Percentiles rank a stretch among this genome's conserved stretches.
phyloP scores from a whole-genome alignment of 2,888 invertebrate genomes.

The Pediacus dermestoides region DNA sequence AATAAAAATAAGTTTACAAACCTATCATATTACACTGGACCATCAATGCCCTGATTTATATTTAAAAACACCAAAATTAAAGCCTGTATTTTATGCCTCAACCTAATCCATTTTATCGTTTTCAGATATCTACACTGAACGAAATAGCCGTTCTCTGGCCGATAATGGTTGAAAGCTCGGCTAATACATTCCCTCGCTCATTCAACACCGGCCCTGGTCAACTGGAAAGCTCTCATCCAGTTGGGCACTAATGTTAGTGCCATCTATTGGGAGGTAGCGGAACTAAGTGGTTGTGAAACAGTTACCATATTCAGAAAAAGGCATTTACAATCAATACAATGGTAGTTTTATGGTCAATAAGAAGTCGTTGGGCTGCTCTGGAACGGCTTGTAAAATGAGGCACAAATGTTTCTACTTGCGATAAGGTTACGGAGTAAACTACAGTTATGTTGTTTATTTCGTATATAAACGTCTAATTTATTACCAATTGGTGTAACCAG shows the following conservation, averaged over 20 bases:
- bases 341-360: slow-evolving; percentile 51
- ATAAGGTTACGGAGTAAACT: slow-evolving; percentile 40
- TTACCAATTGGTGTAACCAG: too few relatives aligned
- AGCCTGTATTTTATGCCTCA: too few relatives aligned
- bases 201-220: slow-evolving; percentile 8
- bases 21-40: too few relatives aligned
- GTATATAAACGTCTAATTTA: too few relatives aligned
- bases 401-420: slow-evolving; percentile 45
- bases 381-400: slow-evolving; percentile 48
- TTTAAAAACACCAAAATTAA: too few relatives aligned
- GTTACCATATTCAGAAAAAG: slow-evolving; percentile 34
- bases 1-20: too few relatives aligned
- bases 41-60: too few relatives aligned
- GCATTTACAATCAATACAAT: slow-evolving; percentile 51
- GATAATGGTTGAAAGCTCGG: too few relatives aligned
- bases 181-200: neutral
- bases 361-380: slow-evolving; percentile 44
- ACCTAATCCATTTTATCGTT: too few relatives aligned
- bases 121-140: too few relatives aligned
- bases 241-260: slow-evolving; percentile 27
- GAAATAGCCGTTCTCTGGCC: too few relatives aligned
- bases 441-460: slow-evolving; percentile 40
- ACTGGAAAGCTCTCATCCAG: slow-evolving; percentile 16
- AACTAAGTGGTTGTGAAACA: slow-evolving; percentile 28
- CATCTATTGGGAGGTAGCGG: slow-evolving; percentile 35